Evolutionary conservation across 2,113 vertebrate genomes (phyloP).

Genomic region (Phrynosoma blainvillii): DNA sequence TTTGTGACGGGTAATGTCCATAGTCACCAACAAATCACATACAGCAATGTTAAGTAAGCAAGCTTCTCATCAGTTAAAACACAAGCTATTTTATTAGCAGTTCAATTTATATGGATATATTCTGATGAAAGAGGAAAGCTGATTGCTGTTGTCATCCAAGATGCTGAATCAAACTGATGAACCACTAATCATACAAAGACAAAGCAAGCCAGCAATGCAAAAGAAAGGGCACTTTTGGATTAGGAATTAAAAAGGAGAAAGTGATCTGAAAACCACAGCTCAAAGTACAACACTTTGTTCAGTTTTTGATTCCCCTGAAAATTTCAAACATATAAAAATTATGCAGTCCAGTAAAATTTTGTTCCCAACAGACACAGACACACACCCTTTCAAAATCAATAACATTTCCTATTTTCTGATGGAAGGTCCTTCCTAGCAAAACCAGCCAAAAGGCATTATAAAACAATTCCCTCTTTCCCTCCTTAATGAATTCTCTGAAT

Average conservation of each 20-base stretch:
- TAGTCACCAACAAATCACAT: not conserved
- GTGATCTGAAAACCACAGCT: not conserved
- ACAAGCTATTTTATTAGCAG: not conserved
- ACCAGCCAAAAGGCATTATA: no score
- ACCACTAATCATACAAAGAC: not conserved
- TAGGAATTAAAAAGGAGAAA: not conserved
- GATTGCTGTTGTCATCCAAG: not conserved
- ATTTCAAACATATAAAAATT: not conserved
- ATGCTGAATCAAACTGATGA: not conserved
- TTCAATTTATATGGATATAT: not conserved
- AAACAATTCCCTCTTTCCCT: no score
- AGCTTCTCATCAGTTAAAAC: not conserved
- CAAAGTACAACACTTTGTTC: not conserved
- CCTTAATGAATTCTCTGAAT: no score
- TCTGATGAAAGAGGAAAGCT: no score
- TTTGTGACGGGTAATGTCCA: not conserved
- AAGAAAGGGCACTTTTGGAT: not conserved
- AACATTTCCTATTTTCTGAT: no score
- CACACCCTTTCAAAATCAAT: no score
- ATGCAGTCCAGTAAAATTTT: no score
- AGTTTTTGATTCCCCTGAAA: not conserved
- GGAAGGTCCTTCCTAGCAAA: no score
- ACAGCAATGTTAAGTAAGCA: not conserved
- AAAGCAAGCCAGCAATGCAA: not conserved
- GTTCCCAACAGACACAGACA: no score